Conservation (phyloP, 2,888 invertebrate genomes). For the Meteorus cinctellus region DNA sequence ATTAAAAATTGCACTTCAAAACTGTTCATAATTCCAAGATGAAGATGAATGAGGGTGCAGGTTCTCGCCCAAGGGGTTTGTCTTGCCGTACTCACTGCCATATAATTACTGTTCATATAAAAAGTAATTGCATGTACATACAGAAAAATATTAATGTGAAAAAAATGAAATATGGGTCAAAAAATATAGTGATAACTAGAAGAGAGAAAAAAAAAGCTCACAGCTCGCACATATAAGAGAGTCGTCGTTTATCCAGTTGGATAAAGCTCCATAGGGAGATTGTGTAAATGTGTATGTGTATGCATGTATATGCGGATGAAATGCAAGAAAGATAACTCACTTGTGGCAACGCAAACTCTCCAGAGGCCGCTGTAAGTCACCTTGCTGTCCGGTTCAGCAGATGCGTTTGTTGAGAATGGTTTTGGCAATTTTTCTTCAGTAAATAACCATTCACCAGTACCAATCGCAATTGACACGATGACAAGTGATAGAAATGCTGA, state of each 20-base stretch:
- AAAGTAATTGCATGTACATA: not conserved
- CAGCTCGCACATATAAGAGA: not conserved
- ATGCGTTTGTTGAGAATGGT: conserved; percentile 81
- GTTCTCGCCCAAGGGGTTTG: too few relatives aligned
- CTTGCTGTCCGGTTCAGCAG: conserved; percentile 83
- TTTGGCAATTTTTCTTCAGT: conserved; percentile 90
- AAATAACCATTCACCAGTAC: conserved; percentile 89
- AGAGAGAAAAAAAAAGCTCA: not conserved
- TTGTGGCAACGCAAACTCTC: conserved; percentile 86
- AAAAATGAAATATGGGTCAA: not conserved
- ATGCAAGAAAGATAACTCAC: conserved; percentile 77
- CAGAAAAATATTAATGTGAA: not conserved
- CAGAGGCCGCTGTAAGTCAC: conserved; percentile 87
- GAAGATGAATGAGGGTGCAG: too few relatives aligned
- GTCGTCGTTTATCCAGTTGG: not conserved
- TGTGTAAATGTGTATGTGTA: not conserved
- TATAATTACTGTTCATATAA: not conserved
- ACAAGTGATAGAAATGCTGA: conserved; percentile 83
- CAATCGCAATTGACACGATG: conserved; percentile 83
- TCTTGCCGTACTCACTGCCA: too few relatives aligned
- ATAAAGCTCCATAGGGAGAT: not conserved
- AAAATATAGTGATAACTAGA: not conserved
- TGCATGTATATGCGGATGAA: not conserved
- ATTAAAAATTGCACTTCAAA: too few relatives aligned
- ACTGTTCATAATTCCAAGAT: too few relatives aligned